Evolutionary conservation across 2,888 invertebrate species (phyloP), one percentile per base, ranked within the genome.

Genomic region (Phlogophora meticulosa): DNA sequence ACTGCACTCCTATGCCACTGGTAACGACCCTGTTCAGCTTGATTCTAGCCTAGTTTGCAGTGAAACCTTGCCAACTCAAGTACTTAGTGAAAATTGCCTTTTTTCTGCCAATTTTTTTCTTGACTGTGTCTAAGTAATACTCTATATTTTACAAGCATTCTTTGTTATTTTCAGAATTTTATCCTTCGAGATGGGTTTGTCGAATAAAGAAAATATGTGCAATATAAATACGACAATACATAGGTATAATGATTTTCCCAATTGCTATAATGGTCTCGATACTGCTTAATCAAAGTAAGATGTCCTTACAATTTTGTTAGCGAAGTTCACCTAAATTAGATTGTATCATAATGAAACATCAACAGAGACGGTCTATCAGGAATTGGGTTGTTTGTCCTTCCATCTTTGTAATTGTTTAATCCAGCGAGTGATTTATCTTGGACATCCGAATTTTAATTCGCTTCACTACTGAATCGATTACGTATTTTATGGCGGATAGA

Each of bases 331-430:
- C 42, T 22, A 73, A 66, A 63, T 73, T 61, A 52, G 53, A 62
- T 52, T 52, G 1, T 38, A 52, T 48, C n/a, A 34, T 71, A 76
- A 82, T 80, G 72, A 78, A 79, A 81, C 22, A 59, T 59, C 55
- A 70, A 60, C 68, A 69, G 53, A 49, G 62, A 53, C 53, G 53
- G 76, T 83, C 61, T 76, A 61, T 83, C 71, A 64, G 48, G 67
- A 63, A 63, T 82, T 67, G 52, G 55, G 59, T 62, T 40, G 68
- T 69, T 73, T 72, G 75, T 72, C 55, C 61, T 53, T 28, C 65
- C 55, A 32, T 63, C 71, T 58, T n/a, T 57, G 61, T 84, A 81
- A 83, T 82, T 84, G 71, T 63, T 65, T 72, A 46, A 67, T 61
- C 58, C 56, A 62, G 63, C 52, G 49, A 66, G 59, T 52, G 68